A percentile compares a stretch with the other conserved stretches of the same genome.
Evolutionary conservation across 2,113 vertebrate species (phyloP).

Genomic region (Xiphophorus maculatus): DNA sequence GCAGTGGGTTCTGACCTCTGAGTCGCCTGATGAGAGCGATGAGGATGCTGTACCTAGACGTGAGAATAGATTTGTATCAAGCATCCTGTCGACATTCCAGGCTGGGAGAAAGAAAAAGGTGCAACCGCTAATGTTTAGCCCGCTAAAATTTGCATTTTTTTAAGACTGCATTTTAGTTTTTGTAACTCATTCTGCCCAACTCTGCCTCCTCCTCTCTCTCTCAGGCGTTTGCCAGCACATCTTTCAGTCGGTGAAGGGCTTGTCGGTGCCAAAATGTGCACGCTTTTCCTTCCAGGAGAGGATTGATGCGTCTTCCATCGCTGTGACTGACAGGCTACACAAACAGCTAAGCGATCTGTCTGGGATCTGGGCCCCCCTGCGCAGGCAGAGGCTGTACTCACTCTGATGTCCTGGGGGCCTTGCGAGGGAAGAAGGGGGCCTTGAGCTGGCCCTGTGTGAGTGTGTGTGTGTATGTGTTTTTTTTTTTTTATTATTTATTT

Average conservation of each 20-base stretch:
- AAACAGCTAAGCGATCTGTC: slow-evolving; percentile 60
- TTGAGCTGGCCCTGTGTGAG: slow-evolving; percentile 34
- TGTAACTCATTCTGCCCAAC: neutral
- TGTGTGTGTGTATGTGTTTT: too few species aligned
- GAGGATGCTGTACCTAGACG: slow-evolving; percentile 14
- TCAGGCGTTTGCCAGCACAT: slow-evolving; percentile 24
- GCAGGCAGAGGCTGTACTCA: slow-evolving; percentile 53
- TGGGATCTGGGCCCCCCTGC: slow-evolving; percentile 37
- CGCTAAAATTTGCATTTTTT: neutral
- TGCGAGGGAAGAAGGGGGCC: slow-evolving; percentile 46
- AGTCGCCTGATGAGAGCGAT: slow-evolving; percentile 1
- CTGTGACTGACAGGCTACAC: slow-evolving; percentile 63
- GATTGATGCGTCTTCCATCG: slow-evolving; percentile 54
- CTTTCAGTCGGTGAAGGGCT: slow-evolving; percentile 25
- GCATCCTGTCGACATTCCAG: neutral
- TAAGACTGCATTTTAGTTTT: neutral
- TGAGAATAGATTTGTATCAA: slow-evolving; percentile 9
- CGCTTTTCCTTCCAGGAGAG: slow-evolving; percentile 51
- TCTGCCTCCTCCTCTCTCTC: slow-evolving; percentile 3
- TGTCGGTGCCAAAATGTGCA: slow-evolving; percentile 42
- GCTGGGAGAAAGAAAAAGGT: neutral
- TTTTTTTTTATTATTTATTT: neutral
- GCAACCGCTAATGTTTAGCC: neutral
- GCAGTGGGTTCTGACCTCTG: slow-evolving; percentile 22
- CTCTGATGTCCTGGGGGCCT: slow-evolving; percentile 60